Base-by-base conservation (phyloP, 1,140 invertebrate species). In the Pentalonia nigronervosa region DNA sequence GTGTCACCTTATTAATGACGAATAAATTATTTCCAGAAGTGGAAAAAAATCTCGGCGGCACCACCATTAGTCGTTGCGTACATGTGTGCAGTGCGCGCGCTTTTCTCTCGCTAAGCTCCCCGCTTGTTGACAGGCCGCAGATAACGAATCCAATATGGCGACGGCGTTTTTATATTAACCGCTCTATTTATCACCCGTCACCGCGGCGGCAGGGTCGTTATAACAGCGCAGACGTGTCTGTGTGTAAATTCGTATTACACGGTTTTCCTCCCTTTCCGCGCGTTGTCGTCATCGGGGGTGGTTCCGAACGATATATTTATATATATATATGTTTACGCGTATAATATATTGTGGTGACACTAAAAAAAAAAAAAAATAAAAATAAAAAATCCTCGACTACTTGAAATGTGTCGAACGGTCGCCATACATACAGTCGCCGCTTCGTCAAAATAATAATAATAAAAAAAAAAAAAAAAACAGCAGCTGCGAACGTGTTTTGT, bases 111-210 rank as follows among this genome's bases (percentile, higher is more conserved):
- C 41, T 34, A 48, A 81, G 67, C 41, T 81, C 60, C 67, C 45
- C 14, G 91, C 76, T 67, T 45, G 91, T 53, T 92, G 91, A 92
- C 91, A 92, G 67, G 47, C 30, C 90, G 60, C 7, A 92, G 91
- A 92, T 92, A 92, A 92, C 90, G 45, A 48, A 91, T 91, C 90
- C 90, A 81, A 91, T 81, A 53, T 53, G 76, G 67, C 67, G 41
- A 45, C 90, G 90, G n/a, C 67, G 90, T 91, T 92, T 92, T 92
- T 83, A 50, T 92, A 92, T 92, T 92, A 92, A 92, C 76, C 91
- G 91, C 91, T 92, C 91, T 92, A 84, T 92, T 92, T 92, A 84
- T 92, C 67, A 84, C 67, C 91, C 91, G 91, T 92, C 91, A 56
- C 48, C 50, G 87, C 48, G 88, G 34, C 50, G 20, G 45, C 60